Base-by-base conservation (phyloP, 2,888 invertebrate species). In the Drosophila quasianomalipes region DNA sequence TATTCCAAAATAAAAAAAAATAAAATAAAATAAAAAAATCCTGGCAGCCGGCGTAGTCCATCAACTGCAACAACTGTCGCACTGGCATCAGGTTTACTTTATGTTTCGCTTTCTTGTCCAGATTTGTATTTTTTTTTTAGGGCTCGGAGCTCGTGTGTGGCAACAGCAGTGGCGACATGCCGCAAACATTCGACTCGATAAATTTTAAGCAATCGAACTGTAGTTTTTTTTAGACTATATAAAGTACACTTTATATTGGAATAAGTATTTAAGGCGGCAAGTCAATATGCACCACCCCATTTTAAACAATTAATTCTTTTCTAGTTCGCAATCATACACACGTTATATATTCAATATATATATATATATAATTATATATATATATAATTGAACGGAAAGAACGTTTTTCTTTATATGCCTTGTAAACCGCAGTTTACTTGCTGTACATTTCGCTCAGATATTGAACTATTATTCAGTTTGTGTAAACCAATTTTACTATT, bases 1-100 rank as follows among this genome's bases (percentile, higher is more conserved):
- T 58, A 41, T 54, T 68, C 60, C 16, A 47, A 47, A 16, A 22
- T 44, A 70, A 79, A 69, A 69, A 55, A 28, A 62, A 66, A 70
- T 54, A 64, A 65, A 60, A 31, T 33, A 64, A 66, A 71, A 54
- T 66, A 35, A 58, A 35, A 70, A 57, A 62, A 63, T 75, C 72
- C 79, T 69, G 76, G 73, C 76, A 82, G 79, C 76, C 85, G 80
- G 73, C 80, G 64, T 70, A 74, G 79, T 74, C 22, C 57, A 76
- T 77, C 82, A 80, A 70, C 71, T 66, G 74, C 78, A 69, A 68
- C 79, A 79, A 79, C 79, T 81, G 79, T 81, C 79, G 79, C 54
- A 59, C 30, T 61, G 73, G 69, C 86, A 83, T 75, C 79, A 80
- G 79, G 79, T 77, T 88, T 66, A 70, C 52, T 74, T 72, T 54